A percentile compares a stretch with the other conserved stretches of the same genome.
These are phyloP conservation scores for Microcebus murinus DNA, from an alignment of 2,113 vertebrate genomes.

Conservation along the genomic window DNA sequence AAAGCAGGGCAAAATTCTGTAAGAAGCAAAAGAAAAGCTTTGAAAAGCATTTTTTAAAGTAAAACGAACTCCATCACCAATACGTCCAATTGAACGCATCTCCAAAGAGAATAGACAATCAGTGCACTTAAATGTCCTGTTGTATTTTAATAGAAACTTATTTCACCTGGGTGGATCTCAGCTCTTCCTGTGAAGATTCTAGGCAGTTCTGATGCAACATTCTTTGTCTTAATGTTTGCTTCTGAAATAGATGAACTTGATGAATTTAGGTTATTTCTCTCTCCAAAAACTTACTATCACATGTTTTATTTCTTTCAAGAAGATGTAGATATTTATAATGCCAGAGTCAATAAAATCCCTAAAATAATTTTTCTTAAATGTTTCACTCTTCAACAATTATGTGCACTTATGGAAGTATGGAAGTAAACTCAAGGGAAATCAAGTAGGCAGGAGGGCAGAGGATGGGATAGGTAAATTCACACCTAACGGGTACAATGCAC, in stretches of 20 bases:
- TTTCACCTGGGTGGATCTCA: neutral
- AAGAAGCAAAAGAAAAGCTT: conserved; percentile 14
- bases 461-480: too few relatives aligned
- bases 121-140: neutral
- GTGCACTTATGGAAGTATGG: too few relatives aligned
- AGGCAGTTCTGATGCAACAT: neutral
- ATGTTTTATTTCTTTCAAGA: neutral
- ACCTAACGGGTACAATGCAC: too few relatives aligned
- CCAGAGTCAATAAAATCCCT: neutral
- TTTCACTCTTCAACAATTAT: neutral
- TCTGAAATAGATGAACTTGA: neutral
- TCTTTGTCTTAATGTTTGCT: neutral
- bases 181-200: neutral
- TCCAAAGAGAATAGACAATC: neutral
- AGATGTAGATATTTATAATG: neutral
- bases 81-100: neutral
- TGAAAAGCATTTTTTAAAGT: conserved; percentile 45
- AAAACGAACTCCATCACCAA: neutral
- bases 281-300: neutral
- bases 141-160: neutral
- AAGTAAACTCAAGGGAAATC: too few relatives aligned
- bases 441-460: too few relatives aligned
- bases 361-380: neutral
- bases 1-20: conserved; percentile 39
- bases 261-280: neutral